Percentiles rank a stretch among this genome's conserved stretches.
These are phyloP conservation scores for Suricata suricatta DNA, from an alignment of 2,113 vertebrate species.

Conservation along the genomic window DNA sequence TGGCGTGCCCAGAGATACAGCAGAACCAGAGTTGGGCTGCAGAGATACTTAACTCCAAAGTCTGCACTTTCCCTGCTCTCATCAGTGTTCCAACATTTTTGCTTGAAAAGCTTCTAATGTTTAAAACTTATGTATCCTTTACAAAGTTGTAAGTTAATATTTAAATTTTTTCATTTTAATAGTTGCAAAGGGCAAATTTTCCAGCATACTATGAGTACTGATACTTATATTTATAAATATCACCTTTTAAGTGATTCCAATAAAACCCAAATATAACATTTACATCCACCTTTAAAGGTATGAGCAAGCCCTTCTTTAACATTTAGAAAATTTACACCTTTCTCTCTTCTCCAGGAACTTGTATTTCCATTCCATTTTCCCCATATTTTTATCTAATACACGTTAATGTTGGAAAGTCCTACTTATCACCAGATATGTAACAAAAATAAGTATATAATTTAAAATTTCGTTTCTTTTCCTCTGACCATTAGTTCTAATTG, in stretches of 20 bases:
- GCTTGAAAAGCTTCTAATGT: background rate
- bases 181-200: conserved; percentile 2
- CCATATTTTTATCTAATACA: background rate
- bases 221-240: background rate
- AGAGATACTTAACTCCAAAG: background rate
- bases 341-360: conserved; percentile 1
- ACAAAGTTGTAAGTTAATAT: background rate
- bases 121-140: background rate
- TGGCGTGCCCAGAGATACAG: background rate
- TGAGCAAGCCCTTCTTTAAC: background rate
- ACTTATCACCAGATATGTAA: background rate
- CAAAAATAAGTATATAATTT: background rate
- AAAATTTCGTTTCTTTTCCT: background rate
- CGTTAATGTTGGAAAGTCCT: conserved; percentile 11
- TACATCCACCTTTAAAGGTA: background rate
- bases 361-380: conserved; percentile 19
- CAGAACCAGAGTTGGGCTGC: background rate
- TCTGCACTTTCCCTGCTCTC: background rate
- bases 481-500: background rate
- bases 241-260: conserved; percentile 1
- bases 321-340: conserved; percentile 37
- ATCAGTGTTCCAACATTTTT: background rate
- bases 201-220: background rate
- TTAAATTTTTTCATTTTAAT: background rate
- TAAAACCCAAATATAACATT: background rate